These are phyloP conservation scores for Ptychadena robeensis DNA, from an alignment of 2,797 vertebrate genomes.

Conservation along the genomic window DNA sequence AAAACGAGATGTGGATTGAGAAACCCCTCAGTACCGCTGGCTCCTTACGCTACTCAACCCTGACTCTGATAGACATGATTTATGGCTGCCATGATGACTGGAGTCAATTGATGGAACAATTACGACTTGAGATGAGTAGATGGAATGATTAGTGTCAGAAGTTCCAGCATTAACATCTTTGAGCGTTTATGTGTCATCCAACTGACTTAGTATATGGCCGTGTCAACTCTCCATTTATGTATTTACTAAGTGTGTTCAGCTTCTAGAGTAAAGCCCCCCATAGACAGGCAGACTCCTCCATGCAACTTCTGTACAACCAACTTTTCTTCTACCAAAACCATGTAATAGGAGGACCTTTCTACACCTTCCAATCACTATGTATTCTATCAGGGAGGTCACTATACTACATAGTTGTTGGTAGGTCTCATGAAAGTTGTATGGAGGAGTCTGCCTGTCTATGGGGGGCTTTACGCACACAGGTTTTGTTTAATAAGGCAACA, in stretches of 20 bases:
- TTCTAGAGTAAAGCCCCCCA: background rate
- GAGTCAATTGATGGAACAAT: conserved; percentile 12
- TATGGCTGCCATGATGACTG: background rate
- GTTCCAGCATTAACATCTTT: background rate
- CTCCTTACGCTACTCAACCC: background rate
- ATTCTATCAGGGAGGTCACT: too few relatives aligned
- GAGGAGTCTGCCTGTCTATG: too few relatives aligned
- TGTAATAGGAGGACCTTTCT: too few relatives aligned
- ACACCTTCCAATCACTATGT: too few relatives aligned
- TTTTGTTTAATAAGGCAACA: too few relatives aligned
- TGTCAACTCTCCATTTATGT: background rate
- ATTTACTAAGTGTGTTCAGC: background rate
- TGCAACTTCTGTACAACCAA: too few relatives aligned
- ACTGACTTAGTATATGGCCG: background rate
- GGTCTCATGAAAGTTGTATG: too few relatives aligned
- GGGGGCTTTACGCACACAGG: too few relatives aligned
- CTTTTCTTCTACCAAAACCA: too few relatives aligned
- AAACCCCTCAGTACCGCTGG: conserved; percentile 5
- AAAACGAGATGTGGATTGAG: conserved; percentile 8
- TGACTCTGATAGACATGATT: background rate
- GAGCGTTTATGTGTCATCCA: background rate
- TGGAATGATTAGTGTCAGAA: background rate
- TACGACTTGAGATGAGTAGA: background rate
- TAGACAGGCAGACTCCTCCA: too few relatives aligned
- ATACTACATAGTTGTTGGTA: too few relatives aligned